A percentile compares a stretch with the other conserved stretches of the same genome.
Evolutionary conservation across 1,140 invertebrate genomes (phyloP).

Genomic region (Hypothenemus hampei): DNA sequence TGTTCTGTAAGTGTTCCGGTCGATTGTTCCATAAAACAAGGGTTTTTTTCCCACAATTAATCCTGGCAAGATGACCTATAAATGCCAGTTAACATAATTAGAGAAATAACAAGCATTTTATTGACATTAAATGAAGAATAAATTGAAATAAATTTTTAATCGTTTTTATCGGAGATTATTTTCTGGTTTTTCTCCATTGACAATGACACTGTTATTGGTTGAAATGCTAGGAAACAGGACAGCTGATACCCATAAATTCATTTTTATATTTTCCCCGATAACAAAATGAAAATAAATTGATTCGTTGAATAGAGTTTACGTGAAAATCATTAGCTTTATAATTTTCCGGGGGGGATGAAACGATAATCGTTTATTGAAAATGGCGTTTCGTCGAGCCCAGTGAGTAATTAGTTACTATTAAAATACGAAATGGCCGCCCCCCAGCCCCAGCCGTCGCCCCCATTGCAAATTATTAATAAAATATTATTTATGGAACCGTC

Average conservation of each 20-base stretch:
- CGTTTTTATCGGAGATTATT: too few species aligned
- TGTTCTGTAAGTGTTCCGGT: too few species aligned
- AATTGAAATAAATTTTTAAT: too few species aligned
- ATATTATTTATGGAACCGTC: slow-evolving; percentile 1
- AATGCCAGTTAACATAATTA: too few species aligned
- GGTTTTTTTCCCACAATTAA: too few species aligned
- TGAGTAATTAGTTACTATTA: slow-evolving; percentile 15
- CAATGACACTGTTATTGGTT: neutral
- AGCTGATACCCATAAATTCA: slow-evolving; percentile 9
- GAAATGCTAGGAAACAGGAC: slow-evolving; percentile 2
- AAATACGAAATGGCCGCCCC: too few species aligned
- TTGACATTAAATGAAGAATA: too few species aligned
- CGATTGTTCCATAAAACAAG: too few species aligned
- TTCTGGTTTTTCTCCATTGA: too few species aligned
- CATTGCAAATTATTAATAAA: slow-evolving; percentile 6
- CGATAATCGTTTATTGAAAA: slow-evolving; percentile 17
- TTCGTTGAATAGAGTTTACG: slow-evolving; percentile 13
- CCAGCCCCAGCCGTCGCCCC: too few species aligned
- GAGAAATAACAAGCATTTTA: too few species aligned
- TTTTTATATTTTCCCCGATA: slow-evolving; percentile 6
- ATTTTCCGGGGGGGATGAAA: slow-evolving; percentile 5
- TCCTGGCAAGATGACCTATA: too few species aligned
- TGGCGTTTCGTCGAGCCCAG: slow-evolving; percentile 6
- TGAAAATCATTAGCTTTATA: slow-evolving; percentile 16
- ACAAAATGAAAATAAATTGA: slow-evolving; percentile 15